Base-by-base conservation (phyloP, 2,888 invertebrate species). In the Brassicogethes aeneus region DNA sequence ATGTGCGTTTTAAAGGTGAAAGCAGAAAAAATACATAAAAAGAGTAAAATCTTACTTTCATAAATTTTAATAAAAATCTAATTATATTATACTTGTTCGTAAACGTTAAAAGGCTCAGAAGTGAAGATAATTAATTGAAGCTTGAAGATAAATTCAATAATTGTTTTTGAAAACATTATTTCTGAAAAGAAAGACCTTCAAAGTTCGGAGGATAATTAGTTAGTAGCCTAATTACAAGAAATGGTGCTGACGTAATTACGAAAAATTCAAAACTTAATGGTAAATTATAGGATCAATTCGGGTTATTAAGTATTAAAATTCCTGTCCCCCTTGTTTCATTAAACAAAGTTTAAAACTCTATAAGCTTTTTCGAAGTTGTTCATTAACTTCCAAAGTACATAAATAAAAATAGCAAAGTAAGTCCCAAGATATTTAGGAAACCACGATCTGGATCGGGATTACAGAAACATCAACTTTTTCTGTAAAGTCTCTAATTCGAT, bases 301-400 rank as follows among this genome's bases (percentile, higher is more conserved):
- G 10, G 23, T 23, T 23, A 23, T 23, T 23, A 23, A 23, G 23
- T 23, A 23, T 23, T 23, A 23, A 23, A 23, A 23, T 23, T 23
- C n/a, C 23, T 23, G 23, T 23, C 23, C 23, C 23, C 23, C 23
- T 23, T 23, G 23, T 23, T 23, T 23, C 23, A 23, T 23, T 23
- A 23, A 23, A 23, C 23, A 23, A 23, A 23, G 23, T 23, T 23
- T 23, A 23, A 23, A 23, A 23, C 23, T 10, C 23, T 23, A 10
- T 23, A 10, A 23, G 23, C 23, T 23, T 10, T 23, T 23, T 23
- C 10, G 23, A 5, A 7, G 23, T 23, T 23, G 23, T 23, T 23
- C 23, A 23, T 23, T 23, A 23, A 23, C 5, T 23, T 23, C 23
- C 23, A 7, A 23, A 23, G 23, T 23, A 23, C 23, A 23, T 23